Percentiles rank a stretch among this genome's conserved stretches.
phyloP scores from a whole-genome alignment of 92 coral and sea anemone species.

The Bergia sp. region DNA sequence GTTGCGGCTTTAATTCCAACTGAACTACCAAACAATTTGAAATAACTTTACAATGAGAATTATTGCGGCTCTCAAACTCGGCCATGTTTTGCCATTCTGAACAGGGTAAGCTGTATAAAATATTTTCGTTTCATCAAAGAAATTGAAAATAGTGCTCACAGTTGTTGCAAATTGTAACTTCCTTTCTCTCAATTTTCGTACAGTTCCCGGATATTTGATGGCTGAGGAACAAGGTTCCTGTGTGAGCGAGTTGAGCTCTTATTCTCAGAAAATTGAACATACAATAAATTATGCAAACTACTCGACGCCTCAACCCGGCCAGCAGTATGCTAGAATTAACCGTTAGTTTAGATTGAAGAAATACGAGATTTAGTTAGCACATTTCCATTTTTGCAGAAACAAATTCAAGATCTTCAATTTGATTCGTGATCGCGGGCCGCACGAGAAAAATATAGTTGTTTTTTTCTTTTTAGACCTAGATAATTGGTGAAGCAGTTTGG shows the following conservation, averaged over 20 bases:
- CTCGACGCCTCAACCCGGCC: slow-evolving; percentile 44
- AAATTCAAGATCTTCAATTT: background rate
- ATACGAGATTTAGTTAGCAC: background rate
- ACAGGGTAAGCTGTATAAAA: background rate
- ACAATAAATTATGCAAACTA: slow-evolving; percentile 73
- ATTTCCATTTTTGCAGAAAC: background rate
- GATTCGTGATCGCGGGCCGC: background rate
- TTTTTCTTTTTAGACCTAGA: slow-evolving; percentile 9
- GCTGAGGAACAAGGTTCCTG: slow-evolving; percentile 22
- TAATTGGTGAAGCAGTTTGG: slow-evolving; percentile 31
- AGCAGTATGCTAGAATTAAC: slow-evolving; percentile 31
- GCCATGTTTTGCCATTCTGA: slow-evolving; percentile 29
- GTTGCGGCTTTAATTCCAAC: background rate
- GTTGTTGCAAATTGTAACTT: slow-evolving; percentile 16
- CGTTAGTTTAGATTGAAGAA: slow-evolving; percentile 25
- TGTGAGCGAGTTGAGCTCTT: slow-evolving; percentile 41
- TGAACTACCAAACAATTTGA: slow-evolving; percentile 30
- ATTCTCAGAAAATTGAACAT: slow-evolving; percentile 67
- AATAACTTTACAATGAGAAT: slow-evolving; percentile 17
- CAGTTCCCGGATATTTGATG: slow-evolving; percentile 23
- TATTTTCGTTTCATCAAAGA: background rate
- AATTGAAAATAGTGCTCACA: background rate
- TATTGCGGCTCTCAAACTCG: slow-evolving; percentile 13
- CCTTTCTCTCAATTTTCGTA: slow-evolving; percentile 2
- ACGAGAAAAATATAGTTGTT: slow-evolving; percentile 4